A percentile compares a stretch with the other conserved stretches of the same genome.
Evolutionary conservation across 35 echinoderm and acorn worm species (phyloP).

Genomic region (Patiria miniata): DNA sequence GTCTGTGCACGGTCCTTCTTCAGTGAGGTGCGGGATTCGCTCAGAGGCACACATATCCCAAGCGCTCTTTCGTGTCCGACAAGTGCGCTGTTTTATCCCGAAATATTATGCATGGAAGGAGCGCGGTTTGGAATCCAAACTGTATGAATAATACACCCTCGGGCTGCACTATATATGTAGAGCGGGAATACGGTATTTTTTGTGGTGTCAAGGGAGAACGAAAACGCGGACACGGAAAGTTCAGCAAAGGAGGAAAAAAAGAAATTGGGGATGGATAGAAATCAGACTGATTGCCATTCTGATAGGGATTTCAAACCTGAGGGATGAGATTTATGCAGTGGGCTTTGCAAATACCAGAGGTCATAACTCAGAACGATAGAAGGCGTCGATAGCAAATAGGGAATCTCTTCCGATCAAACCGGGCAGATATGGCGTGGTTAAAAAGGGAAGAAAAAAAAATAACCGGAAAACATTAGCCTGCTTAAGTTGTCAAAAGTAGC

Average conservation of each 20-base stretch:
- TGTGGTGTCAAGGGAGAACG: background rate
- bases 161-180: constrained; percentile 11
- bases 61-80: background rate
- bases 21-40: background rate
- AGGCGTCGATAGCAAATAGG: background rate
- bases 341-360: constrained; percentile 2
- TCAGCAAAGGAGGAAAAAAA: background rate
- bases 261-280: background rate
- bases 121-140: background rate
- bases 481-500: background rate
- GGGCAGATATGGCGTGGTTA: background rate
- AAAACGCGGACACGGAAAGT: too few relatives aligned
- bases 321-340: constrained; percentile 15
- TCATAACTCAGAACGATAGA: background rate
- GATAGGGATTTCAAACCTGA: background rate
- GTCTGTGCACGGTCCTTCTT: background rate
- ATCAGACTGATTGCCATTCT: constrained; percentile 13
- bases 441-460: too few relatives aligned
- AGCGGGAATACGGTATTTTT: constrained; percentile 1
- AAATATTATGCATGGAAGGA: background rate
- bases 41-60: constrained; percentile 1
- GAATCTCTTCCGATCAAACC: background rate
- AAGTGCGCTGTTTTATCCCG: background rate
- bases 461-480: background rate
- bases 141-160: constrained; percentile 13